Evolutionary conservation across 2,888 invertebrate genomes (phyloP).

Genomic region (Eupithecia insigniata): DNA sequence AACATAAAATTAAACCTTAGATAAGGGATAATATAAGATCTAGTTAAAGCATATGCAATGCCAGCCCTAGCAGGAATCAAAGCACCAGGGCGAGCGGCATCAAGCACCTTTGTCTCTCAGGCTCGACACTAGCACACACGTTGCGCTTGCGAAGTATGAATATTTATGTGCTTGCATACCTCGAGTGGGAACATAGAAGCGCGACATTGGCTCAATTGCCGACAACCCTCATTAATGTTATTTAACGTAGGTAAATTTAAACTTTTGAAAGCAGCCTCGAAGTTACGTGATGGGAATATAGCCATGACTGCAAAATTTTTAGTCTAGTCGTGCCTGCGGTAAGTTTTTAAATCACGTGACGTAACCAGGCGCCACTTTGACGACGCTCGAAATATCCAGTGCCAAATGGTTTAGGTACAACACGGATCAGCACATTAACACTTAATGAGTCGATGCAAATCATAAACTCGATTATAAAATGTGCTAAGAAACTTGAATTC

Average conservation of each 20-base stretch:
- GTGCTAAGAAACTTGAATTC: conserved; percentile 15
- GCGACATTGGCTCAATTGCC: conserved; percentile 56
- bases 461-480: conserved; percentile 31
- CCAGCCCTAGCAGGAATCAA: conserved; percentile 49
- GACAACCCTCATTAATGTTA: conserved; percentile 72
- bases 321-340: conserved; percentile 68
- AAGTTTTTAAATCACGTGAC: conserved; percentile 78
- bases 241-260: conserved; percentile 75
- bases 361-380: conserved; percentile 76
- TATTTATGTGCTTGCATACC: conserved; percentile 69
- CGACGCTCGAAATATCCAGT: conserved; percentile 54
- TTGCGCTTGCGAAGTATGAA: conserved; percentile 66
- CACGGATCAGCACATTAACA: conserved; percentile 29
- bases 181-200: conserved; percentile 44
- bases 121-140: conserved; percentile 51
- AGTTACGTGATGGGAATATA: conserved; percentile 69
- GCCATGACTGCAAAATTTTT: conserved; percentile 57
- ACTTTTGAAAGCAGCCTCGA: conserved; percentile 74
- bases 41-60: not conserved
- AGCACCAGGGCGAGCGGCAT: conserved; percentile 54
- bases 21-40: not conserved
- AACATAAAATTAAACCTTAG: not conserved
- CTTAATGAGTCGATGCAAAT: conserved; percentile 31
- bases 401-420: conserved; percentile 44
- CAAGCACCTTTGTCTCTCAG: conserved; percentile 71